Evolutionary conservation across 1,140 invertebrate genomes (phyloP).

Genomic region (Asobara japonica): DNA sequence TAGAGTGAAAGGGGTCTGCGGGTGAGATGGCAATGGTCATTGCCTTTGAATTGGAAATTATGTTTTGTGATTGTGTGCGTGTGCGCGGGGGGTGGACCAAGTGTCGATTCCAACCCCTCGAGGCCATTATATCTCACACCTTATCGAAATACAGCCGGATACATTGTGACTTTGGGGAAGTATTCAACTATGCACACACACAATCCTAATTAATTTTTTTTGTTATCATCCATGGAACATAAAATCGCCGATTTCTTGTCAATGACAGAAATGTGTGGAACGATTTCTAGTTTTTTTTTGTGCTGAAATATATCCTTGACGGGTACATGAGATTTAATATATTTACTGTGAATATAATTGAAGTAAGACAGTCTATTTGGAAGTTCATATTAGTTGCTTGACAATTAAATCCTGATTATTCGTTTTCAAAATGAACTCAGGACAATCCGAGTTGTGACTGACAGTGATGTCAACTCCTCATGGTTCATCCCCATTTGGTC

Average conservation of each 20-base stretch:
- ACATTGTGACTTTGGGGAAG: conserved; percentile 2
- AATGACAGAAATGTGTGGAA: neutral
- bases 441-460: conserved; percentile 66
- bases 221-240: neutral
- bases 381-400: too few relatives aligned
- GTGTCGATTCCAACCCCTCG: conserved; percentile 7
- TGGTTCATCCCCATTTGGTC: conserved; percentile 11
- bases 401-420: conserved; percentile 57
- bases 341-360: neutral
- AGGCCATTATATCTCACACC: neutral
- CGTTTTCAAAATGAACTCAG: conserved; percentile 55
- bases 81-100: neutral
- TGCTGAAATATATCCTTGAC: conserved; percentile 7
- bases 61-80: neutral
- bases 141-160: conserved; percentile 3
- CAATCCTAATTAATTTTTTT: neutral
- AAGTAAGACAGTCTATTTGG: too few relatives aligned
- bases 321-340: conserved; percentile 19
- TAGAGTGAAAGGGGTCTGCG: conserved; percentile 11
- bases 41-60: conserved; percentile 19
- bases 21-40: conserved; percentile 3
- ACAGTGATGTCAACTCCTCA: conserved; percentile 65
- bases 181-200: neutral
- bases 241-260: conserved; percentile 5
- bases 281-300: neutral